phyloP scores from a whole-genome alignment of 2,888 invertebrate species.

The Stratiomys singularior region DNA sequence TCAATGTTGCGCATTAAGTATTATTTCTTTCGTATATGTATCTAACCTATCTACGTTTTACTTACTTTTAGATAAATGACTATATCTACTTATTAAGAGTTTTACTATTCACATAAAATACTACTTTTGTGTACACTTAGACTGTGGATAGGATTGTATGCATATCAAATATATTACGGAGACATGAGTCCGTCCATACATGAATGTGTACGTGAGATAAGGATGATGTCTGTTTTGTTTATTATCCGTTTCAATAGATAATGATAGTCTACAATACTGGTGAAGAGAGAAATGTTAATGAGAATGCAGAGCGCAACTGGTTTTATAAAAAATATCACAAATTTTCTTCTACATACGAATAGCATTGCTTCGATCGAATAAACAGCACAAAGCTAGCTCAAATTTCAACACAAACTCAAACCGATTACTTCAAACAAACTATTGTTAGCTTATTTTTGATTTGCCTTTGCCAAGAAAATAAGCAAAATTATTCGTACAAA shows the following conservation, averaged over 20 bases:
- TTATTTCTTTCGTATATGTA: neutral
- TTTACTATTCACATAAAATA: neutral
- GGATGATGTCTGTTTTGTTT: neutral
- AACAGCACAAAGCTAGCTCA: neutral
- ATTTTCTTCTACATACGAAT: slow-evolving; percentile 38
- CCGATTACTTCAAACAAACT: neutral
- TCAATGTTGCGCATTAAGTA: too few species aligned
- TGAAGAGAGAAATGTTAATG: slow-evolving; percentile 17
- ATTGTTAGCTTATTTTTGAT: neutral
- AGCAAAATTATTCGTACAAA: neutral
- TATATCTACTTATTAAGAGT: neutral
- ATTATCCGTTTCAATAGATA: too few species aligned
- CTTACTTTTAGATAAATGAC: neutral
- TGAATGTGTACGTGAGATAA: neutral
- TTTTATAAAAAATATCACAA: slow-evolving; percentile 29
- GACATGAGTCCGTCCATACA: too few species aligned
- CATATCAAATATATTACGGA: neutral
- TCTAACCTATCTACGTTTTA: slow-evolving; percentile 3
- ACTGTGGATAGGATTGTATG: neutral
- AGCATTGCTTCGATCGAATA: slow-evolving; percentile 25
- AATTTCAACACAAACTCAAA: neutral
- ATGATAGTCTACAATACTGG: neutral
- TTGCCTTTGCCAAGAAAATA: neutral
- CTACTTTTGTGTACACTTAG: neutral
- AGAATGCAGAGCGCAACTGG: slow-evolving; percentile 2